A percentile compares a stretch with the other conserved stretches of the same genome.
Evolutionary conservation across 1,140 invertebrate genomes (phyloP).

Genomic region (Pectinophora gossypiella): DNA sequence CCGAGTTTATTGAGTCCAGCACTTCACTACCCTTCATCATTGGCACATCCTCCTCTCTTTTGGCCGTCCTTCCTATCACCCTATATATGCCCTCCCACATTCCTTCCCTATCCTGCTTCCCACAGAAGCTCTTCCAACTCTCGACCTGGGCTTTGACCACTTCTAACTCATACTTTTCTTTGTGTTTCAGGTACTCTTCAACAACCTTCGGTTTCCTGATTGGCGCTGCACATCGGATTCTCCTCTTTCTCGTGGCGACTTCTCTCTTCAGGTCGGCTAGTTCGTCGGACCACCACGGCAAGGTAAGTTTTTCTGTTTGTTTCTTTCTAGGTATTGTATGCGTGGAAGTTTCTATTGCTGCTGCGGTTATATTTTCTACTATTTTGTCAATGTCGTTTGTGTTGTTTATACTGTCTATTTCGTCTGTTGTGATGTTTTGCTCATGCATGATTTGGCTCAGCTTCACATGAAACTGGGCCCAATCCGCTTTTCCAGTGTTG

Average conservation of each 20-base stretch:
- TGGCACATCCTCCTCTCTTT: neutral
- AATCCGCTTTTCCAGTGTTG: conserved; percentile 10
- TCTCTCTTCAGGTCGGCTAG: neutral
- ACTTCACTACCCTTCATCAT: neutral
- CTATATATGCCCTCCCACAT: neutral
- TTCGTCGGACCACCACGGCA: conserved; percentile 10
- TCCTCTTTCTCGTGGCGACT: neutral
- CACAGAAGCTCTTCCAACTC: neutral
- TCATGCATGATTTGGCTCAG: neutral
- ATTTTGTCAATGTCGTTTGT: neutral
- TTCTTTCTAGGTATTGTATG: neutral
- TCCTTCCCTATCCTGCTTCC: conserved; percentile 2
- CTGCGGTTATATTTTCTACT: neutral
- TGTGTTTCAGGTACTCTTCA: no score
- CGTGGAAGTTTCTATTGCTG: neutral
- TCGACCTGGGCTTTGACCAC: no score
- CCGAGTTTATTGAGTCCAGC: neutral
- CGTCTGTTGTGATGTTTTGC: neutral
- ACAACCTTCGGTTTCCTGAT: no score
- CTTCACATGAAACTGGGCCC: neutral
- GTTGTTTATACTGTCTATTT: neutral
- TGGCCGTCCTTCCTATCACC: neutral
- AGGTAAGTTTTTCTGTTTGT: neutral
- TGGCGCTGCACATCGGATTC: no score
- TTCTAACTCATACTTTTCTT: no score